Percentiles rank a stretch among this genome's conserved stretches.
phyloP scores from a whole-genome alignment of 2,888 invertebrate genomes.

The Leptopilina syphax region DNA sequence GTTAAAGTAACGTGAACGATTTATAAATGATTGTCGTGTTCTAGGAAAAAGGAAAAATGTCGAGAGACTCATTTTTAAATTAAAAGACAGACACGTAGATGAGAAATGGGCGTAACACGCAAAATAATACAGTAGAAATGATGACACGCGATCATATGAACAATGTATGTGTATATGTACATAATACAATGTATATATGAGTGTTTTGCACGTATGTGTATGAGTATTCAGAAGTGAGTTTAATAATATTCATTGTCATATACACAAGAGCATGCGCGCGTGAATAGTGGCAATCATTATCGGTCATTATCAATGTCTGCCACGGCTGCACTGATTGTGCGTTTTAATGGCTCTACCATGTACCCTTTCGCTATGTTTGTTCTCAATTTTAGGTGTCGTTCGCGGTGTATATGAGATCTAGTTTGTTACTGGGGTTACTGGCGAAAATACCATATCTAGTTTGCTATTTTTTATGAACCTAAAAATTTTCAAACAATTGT shows the following conservation, averaged over 20 bases:
- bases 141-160: slow-evolving; percentile 6
- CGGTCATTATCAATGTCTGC: slow-evolving; percentile 71
- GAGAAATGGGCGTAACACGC: slow-evolving; percentile 18
- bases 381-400: slow-evolving; percentile 61
- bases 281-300: slow-evolving; percentile 55
- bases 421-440: not conserved
- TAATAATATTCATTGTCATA: slow-evolving; percentile 30
- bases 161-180: not conserved
- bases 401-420: slow-evolving; percentile 44
- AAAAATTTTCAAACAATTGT: too few relatives aligned
- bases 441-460: too few relatives aligned
- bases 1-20: slow-evolving; percentile 14
- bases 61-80: slow-evolving; percentile 27
- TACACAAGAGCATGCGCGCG: slow-evolving; percentile 33
- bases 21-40: slow-evolving; percentile 21
- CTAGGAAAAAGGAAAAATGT: not conserved
- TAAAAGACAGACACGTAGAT: slow-evolving; percentile 16
- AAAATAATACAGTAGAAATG: slow-evolving; percentile 4
- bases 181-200: not conserved
- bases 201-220: not conserved
- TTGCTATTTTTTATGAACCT: too few relatives aligned
- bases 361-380: slow-evolving; percentile 58
- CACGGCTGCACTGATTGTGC: slow-evolving; percentile 73
- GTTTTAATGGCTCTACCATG: slow-evolving; percentile 72
- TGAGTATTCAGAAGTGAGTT: not conserved